Conservation (phyloP, 2,797 vertebrate species). For the Chromobotia macracanthus region DNA sequence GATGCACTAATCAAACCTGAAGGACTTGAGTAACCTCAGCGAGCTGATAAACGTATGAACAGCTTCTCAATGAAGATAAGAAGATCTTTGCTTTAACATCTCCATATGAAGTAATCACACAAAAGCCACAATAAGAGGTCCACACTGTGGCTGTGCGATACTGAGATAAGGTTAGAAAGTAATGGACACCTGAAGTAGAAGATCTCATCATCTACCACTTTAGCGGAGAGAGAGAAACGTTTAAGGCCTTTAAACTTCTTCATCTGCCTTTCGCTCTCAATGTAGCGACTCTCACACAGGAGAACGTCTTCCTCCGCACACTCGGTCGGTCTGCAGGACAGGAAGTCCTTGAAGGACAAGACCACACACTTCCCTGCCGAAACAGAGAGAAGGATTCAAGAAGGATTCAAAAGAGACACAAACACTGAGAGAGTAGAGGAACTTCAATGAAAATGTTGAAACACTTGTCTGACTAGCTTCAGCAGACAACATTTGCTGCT, state of each 20-base stretch:
- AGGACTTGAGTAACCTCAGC: neutral
- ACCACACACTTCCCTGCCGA: constrained; percentile 91
- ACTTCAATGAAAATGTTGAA: neutral
- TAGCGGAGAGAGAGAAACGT: constrained; percentile 95
- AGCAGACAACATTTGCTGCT: neutral
- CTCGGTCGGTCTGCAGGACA: constrained; percentile 91
- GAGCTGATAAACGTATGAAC: neutral
- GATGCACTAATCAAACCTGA: neutral
- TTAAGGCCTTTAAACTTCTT: constrained; percentile 98
- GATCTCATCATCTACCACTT: constrained; percentile 97
- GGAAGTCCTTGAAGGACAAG: constrained; percentile 96
- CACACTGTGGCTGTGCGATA: neutral
- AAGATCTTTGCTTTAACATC: neutral
- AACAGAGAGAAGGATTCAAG: neutral
- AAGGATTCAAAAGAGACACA: neutral
- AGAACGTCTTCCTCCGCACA: constrained; percentile 87
- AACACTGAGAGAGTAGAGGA: neutral
- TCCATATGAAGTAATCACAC: neutral
- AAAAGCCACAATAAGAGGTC: neutral
- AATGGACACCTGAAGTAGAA: constrained; percentile 92
- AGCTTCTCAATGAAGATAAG: neutral
- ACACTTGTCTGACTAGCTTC: too few species aligned
- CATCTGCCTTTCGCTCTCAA: constrained; percentile 94
- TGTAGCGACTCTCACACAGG: constrained; percentile 96
- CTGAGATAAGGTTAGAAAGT: neutral